Percentiles rank a stretch among this genome's conserved stretches.
phyloP scores from a whole-genome alignment of 1,140 invertebrate genomes.

The Meloidogyne exigua region DNA sequence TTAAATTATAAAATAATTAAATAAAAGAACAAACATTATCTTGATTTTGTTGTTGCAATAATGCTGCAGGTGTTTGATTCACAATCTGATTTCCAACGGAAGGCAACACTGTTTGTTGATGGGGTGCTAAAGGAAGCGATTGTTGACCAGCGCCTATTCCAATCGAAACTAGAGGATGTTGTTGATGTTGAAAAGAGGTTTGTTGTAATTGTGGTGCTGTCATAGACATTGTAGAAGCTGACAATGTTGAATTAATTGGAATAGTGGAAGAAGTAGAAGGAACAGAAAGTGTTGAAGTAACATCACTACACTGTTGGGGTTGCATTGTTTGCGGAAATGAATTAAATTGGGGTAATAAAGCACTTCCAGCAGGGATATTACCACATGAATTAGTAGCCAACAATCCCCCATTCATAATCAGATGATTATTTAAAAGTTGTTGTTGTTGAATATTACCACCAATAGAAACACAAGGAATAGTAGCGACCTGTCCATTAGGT shows the following conservation, averaged over 20 bases:
- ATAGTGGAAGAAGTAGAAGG: neutral
- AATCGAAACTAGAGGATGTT: neutral
- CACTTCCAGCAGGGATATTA: neutral
- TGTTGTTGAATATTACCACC: neutral
- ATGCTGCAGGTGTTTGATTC: constrained; percentile 6
- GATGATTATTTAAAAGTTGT: neutral
- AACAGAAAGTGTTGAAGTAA: neutral
- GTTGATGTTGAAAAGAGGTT: neutral
- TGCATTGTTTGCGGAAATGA: neutral
- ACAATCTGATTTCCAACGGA: neutral
- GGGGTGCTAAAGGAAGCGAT: neutral
- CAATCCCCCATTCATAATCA: neutral
- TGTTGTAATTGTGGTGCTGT: neutral
- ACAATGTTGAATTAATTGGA: neutral
- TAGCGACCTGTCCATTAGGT: neutral
- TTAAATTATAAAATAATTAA: neutral
- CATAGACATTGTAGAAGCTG: neutral
- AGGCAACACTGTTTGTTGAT: constrained; percentile 1
- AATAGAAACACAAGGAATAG: neutral
- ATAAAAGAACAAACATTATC: neutral
- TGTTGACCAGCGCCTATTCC: too few species aligned
- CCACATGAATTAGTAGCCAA: too few species aligned
- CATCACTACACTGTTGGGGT: neutral
- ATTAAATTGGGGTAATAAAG: neutral
- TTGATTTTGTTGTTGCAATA: constrained; percentile 13